Conservation (phyloP, 2,113 vertebrate genomes). For the Connochaetes taurinus region DNA sequence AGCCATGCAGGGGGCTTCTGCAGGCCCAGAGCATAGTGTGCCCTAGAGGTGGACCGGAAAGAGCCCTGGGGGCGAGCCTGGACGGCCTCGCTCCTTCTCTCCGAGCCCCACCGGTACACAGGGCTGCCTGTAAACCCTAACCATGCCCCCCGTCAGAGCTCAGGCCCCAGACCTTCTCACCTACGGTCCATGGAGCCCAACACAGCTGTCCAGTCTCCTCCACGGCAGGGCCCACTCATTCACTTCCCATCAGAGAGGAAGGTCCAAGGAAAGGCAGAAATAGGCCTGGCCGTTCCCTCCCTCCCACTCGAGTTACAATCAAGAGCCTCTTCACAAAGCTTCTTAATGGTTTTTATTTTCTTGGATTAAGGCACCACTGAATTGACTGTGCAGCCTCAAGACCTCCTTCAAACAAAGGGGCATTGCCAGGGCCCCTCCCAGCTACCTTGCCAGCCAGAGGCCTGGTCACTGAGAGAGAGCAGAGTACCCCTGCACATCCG, state of each 20-base stretch:
- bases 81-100: fast-evolving
- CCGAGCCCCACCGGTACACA: neutral
- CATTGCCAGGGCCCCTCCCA: neutral
- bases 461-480: neutral
- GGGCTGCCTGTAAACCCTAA: neutral
- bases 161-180: neutral
- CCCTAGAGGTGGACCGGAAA: neutral
- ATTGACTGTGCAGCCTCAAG: neutral
- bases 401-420: neutral
- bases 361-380: neutral
- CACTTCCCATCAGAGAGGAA: neutral
- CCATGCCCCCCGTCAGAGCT: neutral
- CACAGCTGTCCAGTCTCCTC: neutral
- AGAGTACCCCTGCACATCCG: fast-evolving
- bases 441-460: neutral
- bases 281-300: neutral
- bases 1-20: neutral
- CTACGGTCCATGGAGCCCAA: neutral
- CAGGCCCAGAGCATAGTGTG: neutral
- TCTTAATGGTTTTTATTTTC: conserved; percentile 42
- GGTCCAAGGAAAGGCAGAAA: neutral
- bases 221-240: neutral
- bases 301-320: neutral
- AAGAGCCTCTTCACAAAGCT: conserved; percentile 15
- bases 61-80: too few species aligned